Conservation (phyloP, 2,888 invertebrate genomes). For the Cyclophora albipunctata region DNA sequence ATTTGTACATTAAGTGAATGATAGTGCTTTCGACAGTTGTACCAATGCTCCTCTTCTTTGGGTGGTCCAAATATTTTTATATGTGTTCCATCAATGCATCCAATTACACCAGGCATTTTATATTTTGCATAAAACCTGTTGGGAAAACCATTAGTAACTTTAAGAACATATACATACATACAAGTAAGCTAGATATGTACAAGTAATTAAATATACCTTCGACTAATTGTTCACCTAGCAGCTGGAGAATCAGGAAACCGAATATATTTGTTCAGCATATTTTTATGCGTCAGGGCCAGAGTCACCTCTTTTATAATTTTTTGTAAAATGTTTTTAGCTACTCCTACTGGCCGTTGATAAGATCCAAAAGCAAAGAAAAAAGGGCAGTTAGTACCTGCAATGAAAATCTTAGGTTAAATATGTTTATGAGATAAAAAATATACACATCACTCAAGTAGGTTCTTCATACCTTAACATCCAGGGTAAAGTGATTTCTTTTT, state of each 20-base stretch:
- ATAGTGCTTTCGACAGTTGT: constrained; percentile 16
- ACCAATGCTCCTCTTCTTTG: neutral
- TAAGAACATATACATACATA: neutral
- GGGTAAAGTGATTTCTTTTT: too few relatives aligned
- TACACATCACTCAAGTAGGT: too few relatives aligned
- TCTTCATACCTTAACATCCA: too few relatives aligned
- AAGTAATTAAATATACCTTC: neutral
- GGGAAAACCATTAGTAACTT: neutral
- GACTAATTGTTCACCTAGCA: constrained; percentile 1
- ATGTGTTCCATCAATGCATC: neutral
- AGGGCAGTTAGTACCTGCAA: constrained; percentile 5
- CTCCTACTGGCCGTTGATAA: constrained; percentile 8
- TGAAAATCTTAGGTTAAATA: too few relatives aligned
- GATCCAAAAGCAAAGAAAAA: constrained; percentile 16
- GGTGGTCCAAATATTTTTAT: too few relatives aligned
- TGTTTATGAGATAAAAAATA: too few relatives aligned
- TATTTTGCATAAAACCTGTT: neutral
- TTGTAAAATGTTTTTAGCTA: constrained; percentile 11
- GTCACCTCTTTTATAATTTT: constrained; percentile 18
- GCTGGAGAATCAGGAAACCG: constrained; percentile 9
- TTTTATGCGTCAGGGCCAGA: constrained; percentile 6
- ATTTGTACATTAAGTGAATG: constrained; percentile 23
- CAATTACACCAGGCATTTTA: constrained; percentile 1
- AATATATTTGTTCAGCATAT: constrained; percentile 8
- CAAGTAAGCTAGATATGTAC: too few relatives aligned